A percentile compares a stretch with the other conserved stretches of the same genome.
Conservation (phyloP, 2,888 invertebrate species). For the Frankliniella fusca region DNA sequence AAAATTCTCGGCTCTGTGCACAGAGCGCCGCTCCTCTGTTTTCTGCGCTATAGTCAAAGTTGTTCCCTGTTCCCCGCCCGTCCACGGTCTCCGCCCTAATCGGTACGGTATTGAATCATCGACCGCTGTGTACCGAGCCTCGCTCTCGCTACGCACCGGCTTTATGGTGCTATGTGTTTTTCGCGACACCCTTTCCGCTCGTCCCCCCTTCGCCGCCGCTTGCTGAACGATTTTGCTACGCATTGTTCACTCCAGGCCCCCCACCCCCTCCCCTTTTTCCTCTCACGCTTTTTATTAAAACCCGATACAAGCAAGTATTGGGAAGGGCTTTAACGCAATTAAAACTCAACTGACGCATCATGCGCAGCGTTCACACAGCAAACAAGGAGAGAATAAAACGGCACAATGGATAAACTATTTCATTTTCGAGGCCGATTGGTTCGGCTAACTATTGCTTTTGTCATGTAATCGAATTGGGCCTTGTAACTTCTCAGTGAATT, state of each 20-base stretch:
- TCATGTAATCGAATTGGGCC: too few relatives aligned
- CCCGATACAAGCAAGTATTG: conserved; percentile 2
- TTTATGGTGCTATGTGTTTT: conserved; percentile 28
- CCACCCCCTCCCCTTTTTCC: not conserved
- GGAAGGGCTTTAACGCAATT: conserved; percentile 24
- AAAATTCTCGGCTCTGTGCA: too few relatives aligned
- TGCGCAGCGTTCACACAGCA: not conserved
- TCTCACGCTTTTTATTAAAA: conserved; percentile 18
- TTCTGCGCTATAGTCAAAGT: too few relatives aligned
- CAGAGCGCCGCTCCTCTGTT: too few relatives aligned
- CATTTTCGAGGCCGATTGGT: too few relatives aligned
- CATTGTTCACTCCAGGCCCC: not conserved
- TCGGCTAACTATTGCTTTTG: too few relatives aligned
- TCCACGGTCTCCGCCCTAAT: too few relatives aligned
- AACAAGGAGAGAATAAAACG: too few relatives aligned
- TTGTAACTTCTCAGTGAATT: too few relatives aligned
- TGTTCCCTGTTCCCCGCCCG: too few relatives aligned
- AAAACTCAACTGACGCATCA: not conserved
- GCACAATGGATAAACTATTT: too few relatives aligned
- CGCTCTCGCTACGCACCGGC: conserved; percentile 1
- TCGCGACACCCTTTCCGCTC: not conserved
- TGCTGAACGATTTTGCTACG: not conserved
- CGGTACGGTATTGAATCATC: too few relatives aligned
- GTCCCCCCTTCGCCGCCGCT: not conserved
- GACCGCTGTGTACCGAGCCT: not conserved